A percentile compares a stretch with the other conserved stretches of the same genome.
Conservation (phyloP, 2,888 invertebrate genomes). For the Andrena chrysosceles region DNA sequence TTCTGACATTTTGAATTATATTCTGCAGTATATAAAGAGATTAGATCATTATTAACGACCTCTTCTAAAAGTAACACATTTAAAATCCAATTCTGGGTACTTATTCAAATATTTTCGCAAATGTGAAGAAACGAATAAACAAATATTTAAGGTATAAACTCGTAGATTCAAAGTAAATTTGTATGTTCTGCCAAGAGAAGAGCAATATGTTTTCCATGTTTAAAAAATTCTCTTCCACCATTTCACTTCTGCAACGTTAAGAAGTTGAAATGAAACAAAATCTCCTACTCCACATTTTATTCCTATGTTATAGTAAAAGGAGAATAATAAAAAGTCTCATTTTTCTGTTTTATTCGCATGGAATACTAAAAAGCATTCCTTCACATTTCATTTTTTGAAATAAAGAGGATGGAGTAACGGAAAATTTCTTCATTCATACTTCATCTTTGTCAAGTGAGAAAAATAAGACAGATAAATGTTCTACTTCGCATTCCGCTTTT, state of each 20-base stretch:
- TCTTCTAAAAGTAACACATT: too few relatives aligned
- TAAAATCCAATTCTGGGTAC: too few relatives aligned
- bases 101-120: too few relatives aligned
- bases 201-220: background rate
- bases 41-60: too few relatives aligned
- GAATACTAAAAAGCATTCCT: conserved; percentile 14
- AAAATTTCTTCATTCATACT: background rate
- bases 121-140: too few relatives aligned
- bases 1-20: too few relatives aligned
- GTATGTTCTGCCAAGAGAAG: background rate
- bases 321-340: conserved; percentile 23
- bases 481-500: too few relatives aligned
- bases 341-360: conserved; percentile 8
- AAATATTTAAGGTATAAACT: too few relatives aligned
- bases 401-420: background rate
- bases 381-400: background rate
- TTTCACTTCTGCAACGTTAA: background rate
- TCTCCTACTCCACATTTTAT: background rate
- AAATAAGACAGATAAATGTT: too few relatives aligned
- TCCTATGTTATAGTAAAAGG: conserved; percentile 16
- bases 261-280: background rate
- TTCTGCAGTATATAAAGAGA: too few relatives aligned
- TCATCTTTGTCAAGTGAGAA: too few relatives aligned
- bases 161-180: too few relatives aligned
- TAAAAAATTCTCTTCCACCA: background rate